Evolutionary conservation across 1,140 invertebrate species (phyloP), one percentile per base, ranked within the genome.

Genomic region (Papilio glaucus): DNA sequence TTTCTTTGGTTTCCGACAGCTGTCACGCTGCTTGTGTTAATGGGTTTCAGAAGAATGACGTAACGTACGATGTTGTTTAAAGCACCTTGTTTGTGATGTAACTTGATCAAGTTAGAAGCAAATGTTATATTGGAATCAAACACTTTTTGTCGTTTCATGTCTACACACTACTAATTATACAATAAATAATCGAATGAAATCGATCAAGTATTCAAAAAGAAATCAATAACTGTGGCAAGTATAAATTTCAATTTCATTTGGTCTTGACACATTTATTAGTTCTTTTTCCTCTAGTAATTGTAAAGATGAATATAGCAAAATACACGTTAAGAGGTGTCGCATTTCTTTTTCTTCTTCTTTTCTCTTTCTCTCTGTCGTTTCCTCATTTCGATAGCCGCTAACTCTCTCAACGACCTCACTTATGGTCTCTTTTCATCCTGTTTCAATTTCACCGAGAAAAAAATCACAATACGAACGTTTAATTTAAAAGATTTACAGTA

Each of bases 61-160:
- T 49, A 49, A 21, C 18, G 42, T 45, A 15, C 15, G 39, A 2
- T n/a, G 12, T 21, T 21, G 45, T 10, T 21, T 18, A 49, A 49
- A 21, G 45, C 18, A 49, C 15, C 45, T 49, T 21, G 15, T 49
- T 49, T 49, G 15, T 49, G 45, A 21, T 49, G 45, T 49, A 49
- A 49, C 45, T 49, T 9, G 8, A 21, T 13, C 45, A 49, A 21
- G 15, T 15, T 45, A 8, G 42, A 18, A 4, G 45, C 45, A 45
- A 45, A 45, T 49, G 6, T n/a, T n/a, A n/a, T 49, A 21, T 8
- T 1, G 15, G 45, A 9, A 49, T 49, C 15, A 21, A 49, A 21
- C 45, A 49, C 45, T 49, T 49, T 49, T 49, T 49, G 45, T 49
- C 45, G 7, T 49, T 49, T 49, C n/a, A n/a, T n/a, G n/a, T n/a